Percentiles rank a stretch among this genome's conserved stretches.
Evolutionary conservation across 2,113 vertebrate genomes (phyloP).

Genomic region (Heloderma charlesbogerti): DNA sequence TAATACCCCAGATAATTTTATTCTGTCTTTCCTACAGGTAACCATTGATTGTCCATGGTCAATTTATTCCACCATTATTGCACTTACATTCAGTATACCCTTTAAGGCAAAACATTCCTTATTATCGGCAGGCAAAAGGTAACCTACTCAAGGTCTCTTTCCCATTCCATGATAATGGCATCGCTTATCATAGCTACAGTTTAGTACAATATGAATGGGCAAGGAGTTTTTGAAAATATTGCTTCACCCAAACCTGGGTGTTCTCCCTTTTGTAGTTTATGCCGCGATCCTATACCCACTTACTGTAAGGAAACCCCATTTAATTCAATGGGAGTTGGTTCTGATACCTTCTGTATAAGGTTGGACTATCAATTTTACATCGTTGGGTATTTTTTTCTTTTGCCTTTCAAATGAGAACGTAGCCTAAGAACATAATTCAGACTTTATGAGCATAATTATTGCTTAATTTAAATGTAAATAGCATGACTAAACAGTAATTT

Average conservation of each 20-base stretch:
- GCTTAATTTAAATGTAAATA: neutral
- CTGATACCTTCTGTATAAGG: too few relatives aligned
- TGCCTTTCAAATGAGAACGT: neutral
- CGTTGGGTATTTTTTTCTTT: slow-evolving; percentile 15
- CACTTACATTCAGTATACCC: slow-evolving; percentile 94
- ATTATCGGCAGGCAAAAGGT: slow-evolving; percentile 93
- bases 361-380: neutral
- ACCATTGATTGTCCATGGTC: slow-evolving; percentile 99
- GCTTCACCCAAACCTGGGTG: neutral
- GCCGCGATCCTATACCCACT: neutral
- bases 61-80: slow-evolving; percentile 95
- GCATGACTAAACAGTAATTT: neutral
- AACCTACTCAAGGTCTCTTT: slow-evolving; percentile 43
- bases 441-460: neutral
- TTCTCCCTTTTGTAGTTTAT: slow-evolving; percentile 8
- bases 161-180: neutral
- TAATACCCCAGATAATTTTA: slow-evolving; percentile 17
- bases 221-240: neutral
- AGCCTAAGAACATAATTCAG: neutral
- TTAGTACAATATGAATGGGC: neutral
- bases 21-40: slow-evolving; percentile 80
- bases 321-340: neutral
- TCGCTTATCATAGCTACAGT: neutral
- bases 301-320: neutral
- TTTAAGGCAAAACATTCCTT: slow-evolving; percentile 92